These are phyloP conservation scores for Glaucomys volans DNA, from an alignment of 2,113 vertebrate genomes.

Conservation along the genomic window DNA sequence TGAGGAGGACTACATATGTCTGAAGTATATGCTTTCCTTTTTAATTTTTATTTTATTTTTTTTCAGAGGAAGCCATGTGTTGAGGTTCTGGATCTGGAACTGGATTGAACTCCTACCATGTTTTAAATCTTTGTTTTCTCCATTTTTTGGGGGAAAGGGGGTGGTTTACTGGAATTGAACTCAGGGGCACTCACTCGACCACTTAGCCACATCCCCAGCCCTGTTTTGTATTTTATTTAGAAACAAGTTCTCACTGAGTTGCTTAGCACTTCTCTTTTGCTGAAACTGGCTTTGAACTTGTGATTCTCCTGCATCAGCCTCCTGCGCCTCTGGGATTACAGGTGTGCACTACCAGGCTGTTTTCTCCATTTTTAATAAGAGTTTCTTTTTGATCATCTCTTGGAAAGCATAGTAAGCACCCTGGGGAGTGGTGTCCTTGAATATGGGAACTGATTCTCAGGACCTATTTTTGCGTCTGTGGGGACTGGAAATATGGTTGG, in stretches of 20 bases:
- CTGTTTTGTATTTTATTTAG: no score
- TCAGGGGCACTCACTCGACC: no score
- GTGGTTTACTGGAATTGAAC: no score
- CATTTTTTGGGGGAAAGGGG: background rate
- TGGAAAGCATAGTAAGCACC: background rate
- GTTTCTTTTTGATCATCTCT: background rate
- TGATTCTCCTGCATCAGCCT: no score
- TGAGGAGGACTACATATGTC: background rate
- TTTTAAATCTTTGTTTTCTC: constrained; percentile 4
- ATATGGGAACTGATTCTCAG: background rate
- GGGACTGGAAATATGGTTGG: background rate
- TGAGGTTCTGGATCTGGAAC: background rate
- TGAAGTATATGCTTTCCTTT: background rate
- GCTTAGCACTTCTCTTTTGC: no score
- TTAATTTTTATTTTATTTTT: no score
- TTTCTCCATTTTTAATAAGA: background rate
- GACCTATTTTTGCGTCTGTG: background rate
- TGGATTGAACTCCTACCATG: background rate
- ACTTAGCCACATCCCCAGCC: no score
- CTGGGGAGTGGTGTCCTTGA: background rate
- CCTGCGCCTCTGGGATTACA: no score
- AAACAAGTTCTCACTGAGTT: no score
- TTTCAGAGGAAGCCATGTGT: background rate
- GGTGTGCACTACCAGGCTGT: no score
- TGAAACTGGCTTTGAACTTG: no score